These are phyloP conservation scores for Spinibarbus caldwelli DNA, from an alignment of 2,797 vertebrate species.

Conservation along the genomic window DNA sequence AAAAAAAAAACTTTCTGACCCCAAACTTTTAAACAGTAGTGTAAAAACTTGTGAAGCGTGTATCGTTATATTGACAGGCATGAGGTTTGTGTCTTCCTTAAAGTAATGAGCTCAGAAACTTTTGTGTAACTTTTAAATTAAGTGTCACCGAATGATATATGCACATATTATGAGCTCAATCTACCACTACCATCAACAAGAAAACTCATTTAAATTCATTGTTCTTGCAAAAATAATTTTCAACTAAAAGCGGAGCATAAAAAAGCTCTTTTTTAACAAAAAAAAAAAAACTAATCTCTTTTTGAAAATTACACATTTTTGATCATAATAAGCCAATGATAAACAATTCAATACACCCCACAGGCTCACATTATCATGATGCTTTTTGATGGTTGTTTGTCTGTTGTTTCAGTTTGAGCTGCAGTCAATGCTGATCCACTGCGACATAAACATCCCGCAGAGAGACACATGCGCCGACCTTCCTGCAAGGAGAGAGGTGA, in stretches of 20 bases:
- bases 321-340: background rate
- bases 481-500: slow-evolving; percentile 78
- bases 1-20: background rate
- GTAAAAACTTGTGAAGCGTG: background rate
- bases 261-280: background rate
- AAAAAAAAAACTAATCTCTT: background rate
- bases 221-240: slow-evolving; percentile 21
- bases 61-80: background rate
- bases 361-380: slow-evolving; percentile 12
- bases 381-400: background rate
- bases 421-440: slow-evolving; percentile 90
- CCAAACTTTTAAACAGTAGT: background rate
- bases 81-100: background rate
- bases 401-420: slow-evolving; percentile 83
- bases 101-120: background rate
- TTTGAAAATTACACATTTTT: background rate
- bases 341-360: background rate
- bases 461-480: slow-evolving; percentile 81
- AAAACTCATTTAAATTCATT: slow-evolving; percentile 33
- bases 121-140: slow-evolving; percentile 7
- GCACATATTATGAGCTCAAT: slow-evolving; percentile 7
- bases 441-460: slow-evolving; percentile 79
- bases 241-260: background rate
- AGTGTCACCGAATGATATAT: slow-evolving; percentile 29
- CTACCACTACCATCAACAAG: slow-evolving; percentile 1